Percentiles rank a stretch among this genome's conserved stretches.
These are phyloP conservation scores for Galeopterus variegatus DNA, from an alignment of 2,113 vertebrate genomes.

Conservation along the genomic window DNA sequence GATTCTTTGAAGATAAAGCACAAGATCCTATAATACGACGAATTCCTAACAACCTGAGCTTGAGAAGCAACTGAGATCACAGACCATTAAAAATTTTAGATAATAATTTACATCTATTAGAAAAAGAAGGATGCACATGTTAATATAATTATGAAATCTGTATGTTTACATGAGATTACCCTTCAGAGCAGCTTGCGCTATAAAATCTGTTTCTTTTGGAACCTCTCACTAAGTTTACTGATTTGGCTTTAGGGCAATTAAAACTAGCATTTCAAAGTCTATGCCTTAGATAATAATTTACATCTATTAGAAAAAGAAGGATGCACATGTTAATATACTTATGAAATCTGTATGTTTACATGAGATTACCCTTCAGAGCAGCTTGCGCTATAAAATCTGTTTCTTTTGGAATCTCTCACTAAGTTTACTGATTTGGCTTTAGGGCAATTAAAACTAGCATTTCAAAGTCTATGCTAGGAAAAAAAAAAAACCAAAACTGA, in stretches of 20 bases:
- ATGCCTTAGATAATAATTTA: not conserved
- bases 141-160: not conserved
- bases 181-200: not conserved
- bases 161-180: not conserved
- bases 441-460: not conserved
- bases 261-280: slow-evolving; percentile 39
- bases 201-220: not conserved
- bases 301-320: not conserved
- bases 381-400: not conserved
- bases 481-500: not conserved
- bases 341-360: not conserved
- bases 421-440: not conserved
- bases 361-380: not conserved
- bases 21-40: not conserved
- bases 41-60: not conserved
- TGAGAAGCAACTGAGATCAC: not conserved
- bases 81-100: slow-evolving; percentile 8
- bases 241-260: not conserved
- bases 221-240: not conserved
- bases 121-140: not conserved
- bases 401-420: not conserved
- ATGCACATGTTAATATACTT: not conserved
- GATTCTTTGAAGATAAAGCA: slow-evolving; percentile 31
- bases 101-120: not conserved
- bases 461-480: not conserved